Evolutionary conservation across 2,888 invertebrate genomes (phyloP).

Genomic region (Pammene fasciana): DNA sequence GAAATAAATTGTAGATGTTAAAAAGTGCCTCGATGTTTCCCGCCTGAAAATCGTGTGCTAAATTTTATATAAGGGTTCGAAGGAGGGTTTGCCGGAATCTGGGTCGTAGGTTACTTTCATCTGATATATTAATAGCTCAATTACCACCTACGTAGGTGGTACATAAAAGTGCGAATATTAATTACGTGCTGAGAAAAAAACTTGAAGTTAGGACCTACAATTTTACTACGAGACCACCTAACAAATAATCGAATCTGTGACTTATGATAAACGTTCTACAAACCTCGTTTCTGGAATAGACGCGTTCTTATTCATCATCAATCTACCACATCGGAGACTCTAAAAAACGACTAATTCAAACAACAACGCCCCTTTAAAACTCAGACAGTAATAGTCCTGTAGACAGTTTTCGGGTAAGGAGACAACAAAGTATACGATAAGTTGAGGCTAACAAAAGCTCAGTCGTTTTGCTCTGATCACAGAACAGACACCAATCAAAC

Average conservation of each 20-base stretch:
- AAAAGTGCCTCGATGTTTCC: constrained; percentile 34
- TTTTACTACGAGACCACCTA: too few species aligned
- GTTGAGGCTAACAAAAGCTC: neutral
- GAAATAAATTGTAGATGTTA: constrained; percentile 35
- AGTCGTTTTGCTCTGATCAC: constrained; percentile 16
- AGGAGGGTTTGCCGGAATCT: constrained; percentile 33
- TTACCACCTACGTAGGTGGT: constrained; percentile 16
- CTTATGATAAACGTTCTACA: too few species aligned
- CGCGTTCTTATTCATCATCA: too few species aligned
- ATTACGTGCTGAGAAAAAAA: neutral
- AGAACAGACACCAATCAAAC: constrained; percentile 25
- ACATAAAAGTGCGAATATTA: neutral
- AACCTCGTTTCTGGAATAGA: neutral
- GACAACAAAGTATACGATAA: neutral
- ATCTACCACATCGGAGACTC: too few species aligned
- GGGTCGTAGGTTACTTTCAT: constrained; percentile 34
- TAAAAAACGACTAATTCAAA: too few species aligned
- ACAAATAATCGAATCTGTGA: too few species aligned
- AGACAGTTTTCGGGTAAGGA: neutral
- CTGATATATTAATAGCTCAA: constrained; percentile 39
- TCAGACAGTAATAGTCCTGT: neutral
- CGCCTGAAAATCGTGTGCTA: constrained; percentile 36
- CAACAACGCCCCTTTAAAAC: neutral
- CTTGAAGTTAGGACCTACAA: too few species aligned
- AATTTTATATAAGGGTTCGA: constrained; percentile 41